Conservation (phyloP, 2,797 vertebrate species). For the Phaenicophaeus curvirostris region DNA sequence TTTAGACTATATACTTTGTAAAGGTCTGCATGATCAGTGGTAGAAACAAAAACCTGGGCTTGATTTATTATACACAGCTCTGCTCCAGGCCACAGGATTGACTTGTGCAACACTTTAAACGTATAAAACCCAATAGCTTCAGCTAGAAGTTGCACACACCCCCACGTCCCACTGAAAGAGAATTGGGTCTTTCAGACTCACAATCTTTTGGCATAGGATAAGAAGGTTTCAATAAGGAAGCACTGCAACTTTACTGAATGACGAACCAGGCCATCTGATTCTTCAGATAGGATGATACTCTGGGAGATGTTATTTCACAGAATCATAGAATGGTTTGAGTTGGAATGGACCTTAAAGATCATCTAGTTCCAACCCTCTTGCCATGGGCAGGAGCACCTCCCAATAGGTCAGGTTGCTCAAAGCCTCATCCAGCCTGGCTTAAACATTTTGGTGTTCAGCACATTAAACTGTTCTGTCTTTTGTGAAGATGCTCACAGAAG, state of each 20-base stretch:
- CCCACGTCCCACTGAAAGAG: rapidly evolving
- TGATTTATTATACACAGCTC: neutral
- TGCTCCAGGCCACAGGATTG: neutral
- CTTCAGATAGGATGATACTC: neutral
- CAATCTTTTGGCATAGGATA: neutral
- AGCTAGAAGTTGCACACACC: neutral
- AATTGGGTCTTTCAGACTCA: neutral
- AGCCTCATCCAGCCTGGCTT: too few species aligned
- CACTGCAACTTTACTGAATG: neutral
- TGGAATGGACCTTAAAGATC: too few species aligned
- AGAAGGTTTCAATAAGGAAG: neutral
- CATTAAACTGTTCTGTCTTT: neutral
- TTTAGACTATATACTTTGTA: neutral
- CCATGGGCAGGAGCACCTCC: too few species aligned
- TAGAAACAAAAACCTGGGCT: neutral
- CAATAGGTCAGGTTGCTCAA: too few species aligned
- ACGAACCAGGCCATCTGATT: neutral
- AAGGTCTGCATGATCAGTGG: neutral
- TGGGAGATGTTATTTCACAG: neutral
- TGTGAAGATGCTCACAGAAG: neutral
- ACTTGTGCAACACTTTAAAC: neutral
- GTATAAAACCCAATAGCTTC: neutral
- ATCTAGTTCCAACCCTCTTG: too few species aligned
- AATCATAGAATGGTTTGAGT: too few species aligned
- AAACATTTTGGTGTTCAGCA: neutral